Evolutionary conservation across 2,888 invertebrate genomes (phyloP), one percentile per base, ranked within the genome.

Genomic region (Pammene fasciana): DNA sequence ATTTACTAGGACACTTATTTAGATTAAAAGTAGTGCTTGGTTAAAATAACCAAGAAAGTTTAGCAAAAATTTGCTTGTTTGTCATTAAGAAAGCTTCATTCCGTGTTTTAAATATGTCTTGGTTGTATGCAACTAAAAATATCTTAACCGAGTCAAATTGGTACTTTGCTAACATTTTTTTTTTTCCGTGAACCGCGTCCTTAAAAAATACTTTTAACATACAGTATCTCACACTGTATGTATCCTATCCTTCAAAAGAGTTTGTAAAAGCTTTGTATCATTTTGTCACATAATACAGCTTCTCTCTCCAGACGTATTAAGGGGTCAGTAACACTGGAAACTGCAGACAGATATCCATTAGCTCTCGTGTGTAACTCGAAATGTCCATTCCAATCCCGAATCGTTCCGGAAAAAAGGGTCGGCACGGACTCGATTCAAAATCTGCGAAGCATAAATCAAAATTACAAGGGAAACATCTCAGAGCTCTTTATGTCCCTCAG

Each of bases 381-480:
- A 77, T 72, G 76, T 80, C 80, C 78, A 72, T 78, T 78, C 78
- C 79, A 82, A 82, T 82, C 76, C 75, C 74, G 72, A 78, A 78
- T 80, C 82, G 81, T 81, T 79, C 76, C 74, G 71, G 70, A 76
- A 84, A 62, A 83, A 82, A 85, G 81, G 83, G 82, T 84, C 75
- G 75, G 75, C 75, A 75, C 74, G 75, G 79, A 79, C 82, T 75
- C 77, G 79, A 80, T 83, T 82, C 78, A 80, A 60, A 70, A 60
- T 79, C 78, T 78, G 76, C 73, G 73, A 74, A 75, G 81, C 83
- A 86, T 87, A 87, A 87, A 89, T 86, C 87, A 86, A 86, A 87
- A 85, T 83, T 85, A 87, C 86, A 85, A 79, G 84, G 82, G 83
- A 86, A 87, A 84, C 85, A 84, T 83, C 83, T 86, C 81, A 83